Evolutionary conservation across 2,113 vertebrate genomes (phyloP).

Genomic region (Nothobranchius furzeri): DNA sequence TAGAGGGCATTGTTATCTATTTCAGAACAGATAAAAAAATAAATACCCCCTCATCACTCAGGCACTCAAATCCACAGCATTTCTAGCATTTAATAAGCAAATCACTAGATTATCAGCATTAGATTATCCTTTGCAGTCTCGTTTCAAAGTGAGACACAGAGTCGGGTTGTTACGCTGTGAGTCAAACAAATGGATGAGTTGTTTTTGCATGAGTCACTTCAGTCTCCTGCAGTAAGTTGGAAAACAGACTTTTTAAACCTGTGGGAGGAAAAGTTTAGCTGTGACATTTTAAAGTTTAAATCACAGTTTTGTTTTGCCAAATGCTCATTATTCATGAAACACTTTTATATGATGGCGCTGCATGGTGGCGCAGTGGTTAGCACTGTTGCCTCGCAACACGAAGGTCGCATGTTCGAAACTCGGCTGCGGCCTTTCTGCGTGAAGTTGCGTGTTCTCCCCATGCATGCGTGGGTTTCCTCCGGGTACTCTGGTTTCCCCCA

Average conservation of each 20-base stretch:
- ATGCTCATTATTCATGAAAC: slow-evolving; percentile 8
- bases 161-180: slow-evolving; percentile 17
- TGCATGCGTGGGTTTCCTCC: too few relatives aligned
- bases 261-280: slow-evolving; percentile 25
- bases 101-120: neutral
- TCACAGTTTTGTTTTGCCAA: slow-evolving; percentile 19
- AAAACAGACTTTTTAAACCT: slow-evolving; percentile 14
- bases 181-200: slow-evolving; percentile 26
- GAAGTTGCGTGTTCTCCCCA: too few relatives aligned
- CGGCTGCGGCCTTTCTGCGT: too few relatives aligned
- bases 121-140: slow-evolving; percentile 13
- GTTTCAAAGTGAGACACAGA: slow-evolving; percentile 1
- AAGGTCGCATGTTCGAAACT: too few relatives aligned
- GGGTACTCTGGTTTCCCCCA: too few relatives aligned
- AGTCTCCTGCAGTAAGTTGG: slow-evolving; percentile 21
- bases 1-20: slow-evolving; percentile 62
- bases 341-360: too few relatives aligned
- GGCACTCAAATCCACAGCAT: neutral
- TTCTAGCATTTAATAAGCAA: slow-evolving; percentile 1
- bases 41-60: slow-evolving; percentile 6
- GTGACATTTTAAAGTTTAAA: slow-evolving; percentile 37
- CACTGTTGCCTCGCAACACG: too few relatives aligned
- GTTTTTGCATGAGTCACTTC: slow-evolving; percentile 43
- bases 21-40: slow-evolving; percentile 21
- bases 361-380: too few relatives aligned